A percentile compares a stretch with the other conserved stretches of the same genome.
phyloP scores from a whole-genome alignment of 1,140 invertebrate species.

The Oryctes rhinoceros region DNA sequence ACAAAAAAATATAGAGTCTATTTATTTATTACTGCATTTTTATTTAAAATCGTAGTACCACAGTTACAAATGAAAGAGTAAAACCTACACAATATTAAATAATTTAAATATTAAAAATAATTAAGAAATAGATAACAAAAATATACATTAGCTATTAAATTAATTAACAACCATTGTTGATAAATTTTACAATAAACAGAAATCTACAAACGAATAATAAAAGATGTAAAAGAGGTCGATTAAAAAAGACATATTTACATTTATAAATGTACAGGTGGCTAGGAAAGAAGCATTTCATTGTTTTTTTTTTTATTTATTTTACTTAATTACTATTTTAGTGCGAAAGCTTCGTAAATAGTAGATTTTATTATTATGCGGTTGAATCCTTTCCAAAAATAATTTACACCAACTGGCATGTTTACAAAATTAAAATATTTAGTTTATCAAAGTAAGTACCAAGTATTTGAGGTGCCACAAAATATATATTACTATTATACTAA shows the following conservation, averaged over 20 bases:
- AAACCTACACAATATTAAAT: constrained; percentile 24
- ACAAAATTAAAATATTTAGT: constrained; percentile 20
- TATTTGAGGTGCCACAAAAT: constrained; percentile 24
- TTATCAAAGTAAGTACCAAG: constrained; percentile 27
- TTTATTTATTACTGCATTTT: constrained; percentile 32
- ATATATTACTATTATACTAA: constrained; percentile 28
- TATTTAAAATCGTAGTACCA: constrained; percentile 53
- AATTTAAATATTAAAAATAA: constrained; percentile 41
- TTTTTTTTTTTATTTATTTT: neutral
- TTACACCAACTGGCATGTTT: constrained; percentile 1
- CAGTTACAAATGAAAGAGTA: constrained; percentile 53
- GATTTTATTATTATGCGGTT: neutral
- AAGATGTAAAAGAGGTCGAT: neutral
- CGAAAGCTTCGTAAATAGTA: neutral
- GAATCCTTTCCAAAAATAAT: constrained; percentile 29
- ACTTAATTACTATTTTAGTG: constrained; percentile 20
- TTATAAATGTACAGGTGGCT: constrained; percentile 54
- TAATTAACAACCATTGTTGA: constrained; percentile 26
- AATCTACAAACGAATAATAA: constrained; percentile 6
- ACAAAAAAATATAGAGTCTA: neutral
- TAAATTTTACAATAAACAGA: constrained; percentile 8
- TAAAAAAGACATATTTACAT: constrained; percentile 50
- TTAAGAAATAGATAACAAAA: constrained; percentile 36
- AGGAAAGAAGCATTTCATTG: constrained; percentile 39
- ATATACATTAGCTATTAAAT: constrained; percentile 35